phyloP scores from a whole-genome alignment of 2,113 vertebrate genomes.

The Cololabis saira region DNA sequence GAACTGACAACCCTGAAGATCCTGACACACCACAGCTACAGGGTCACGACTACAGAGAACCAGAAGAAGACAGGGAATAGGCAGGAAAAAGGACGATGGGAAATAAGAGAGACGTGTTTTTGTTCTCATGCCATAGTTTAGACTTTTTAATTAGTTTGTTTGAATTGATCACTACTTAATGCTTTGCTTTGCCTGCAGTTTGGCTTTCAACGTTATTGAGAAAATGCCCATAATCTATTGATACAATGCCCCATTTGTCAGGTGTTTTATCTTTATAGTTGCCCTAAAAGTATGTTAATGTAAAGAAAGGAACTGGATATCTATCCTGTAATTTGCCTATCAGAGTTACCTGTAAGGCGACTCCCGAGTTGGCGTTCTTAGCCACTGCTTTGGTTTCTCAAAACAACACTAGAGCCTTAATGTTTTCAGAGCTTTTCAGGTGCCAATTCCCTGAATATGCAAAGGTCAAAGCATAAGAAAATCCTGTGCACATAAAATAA shows the following conservation, averaged over 20 bases:
- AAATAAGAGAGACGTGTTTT: conserved; percentile 15
- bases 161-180: neutral
- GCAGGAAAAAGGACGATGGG: neutral
- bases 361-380: conserved; percentile 11
- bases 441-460: conserved; percentile 10
- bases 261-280: neutral
- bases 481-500: conserved; percentile 37
- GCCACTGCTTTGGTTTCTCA: conserved; percentile 20
- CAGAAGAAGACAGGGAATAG: conserved; percentile 1
- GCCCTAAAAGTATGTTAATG: neutral
- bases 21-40: conserved; percentile 56
- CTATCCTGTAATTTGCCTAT: conserved; percentile 9
- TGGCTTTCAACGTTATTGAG: neutral
- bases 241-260: neutral
- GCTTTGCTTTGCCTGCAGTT: neutral
- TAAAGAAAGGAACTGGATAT: neutral
- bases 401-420: conserved; percentile 8
- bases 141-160: conserved; percentile 5
- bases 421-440: conserved; percentile 35
- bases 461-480: conserved; percentile 48
- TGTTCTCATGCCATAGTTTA: neutral
- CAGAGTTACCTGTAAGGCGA: conserved; percentile 5
- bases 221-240: neutral
- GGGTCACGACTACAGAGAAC: conserved; percentile 60
- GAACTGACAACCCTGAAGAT: conserved; percentile 66